phyloP scores from a whole-genome alignment of 1,140 invertebrate species.

The Nebria ingens region DNA sequence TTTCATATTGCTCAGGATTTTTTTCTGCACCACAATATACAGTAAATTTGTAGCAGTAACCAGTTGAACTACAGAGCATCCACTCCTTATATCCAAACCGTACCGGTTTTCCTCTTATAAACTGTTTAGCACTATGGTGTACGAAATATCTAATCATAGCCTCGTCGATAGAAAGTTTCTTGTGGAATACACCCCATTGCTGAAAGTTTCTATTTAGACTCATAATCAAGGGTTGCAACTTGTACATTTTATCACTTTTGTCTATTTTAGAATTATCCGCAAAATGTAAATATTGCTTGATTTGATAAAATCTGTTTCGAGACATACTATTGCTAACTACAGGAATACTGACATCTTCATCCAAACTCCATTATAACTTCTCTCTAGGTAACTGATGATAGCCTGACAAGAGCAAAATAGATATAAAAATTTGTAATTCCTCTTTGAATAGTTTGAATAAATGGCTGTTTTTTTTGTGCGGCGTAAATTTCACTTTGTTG shows the following conservation, averaged over 20 bases:
- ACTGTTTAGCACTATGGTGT: conserved; percentile 15
- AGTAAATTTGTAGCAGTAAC: background rate
- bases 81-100: background rate
- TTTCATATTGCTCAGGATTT: background rate
- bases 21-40: background rate
- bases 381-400: conserved; percentile 25
- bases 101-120: conserved; percentile 2
- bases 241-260: conserved; percentile 12
- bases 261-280: conserved; percentile 8
- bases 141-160: conserved; percentile 12
- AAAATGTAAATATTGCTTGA: conserved; percentile 26
- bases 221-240: conserved; percentile 6
- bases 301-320: conserved; percentile 23
- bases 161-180: conserved; percentile 9
- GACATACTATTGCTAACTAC: conserved; percentile 22
- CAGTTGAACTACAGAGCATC: background rate
- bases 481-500: conserved; percentile 22
- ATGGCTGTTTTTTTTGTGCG: conserved; percentile 26
- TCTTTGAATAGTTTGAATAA: conserved; percentile 20
- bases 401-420: conserved; percentile 23
- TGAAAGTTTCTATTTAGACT: conserved; percentile 1
- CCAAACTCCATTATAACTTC: conserved; percentile 23
- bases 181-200: conserved; percentile 13
- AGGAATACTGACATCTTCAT: conserved; percentile 25
- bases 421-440: conserved; percentile 23